A percentile compares a stretch with the other conserved stretches of the same genome.
These are phyloP conservation scores for Oscheius sp. DNA, from an alignment of 2,888 invertebrate species.

Conservation along the genomic window DNA sequence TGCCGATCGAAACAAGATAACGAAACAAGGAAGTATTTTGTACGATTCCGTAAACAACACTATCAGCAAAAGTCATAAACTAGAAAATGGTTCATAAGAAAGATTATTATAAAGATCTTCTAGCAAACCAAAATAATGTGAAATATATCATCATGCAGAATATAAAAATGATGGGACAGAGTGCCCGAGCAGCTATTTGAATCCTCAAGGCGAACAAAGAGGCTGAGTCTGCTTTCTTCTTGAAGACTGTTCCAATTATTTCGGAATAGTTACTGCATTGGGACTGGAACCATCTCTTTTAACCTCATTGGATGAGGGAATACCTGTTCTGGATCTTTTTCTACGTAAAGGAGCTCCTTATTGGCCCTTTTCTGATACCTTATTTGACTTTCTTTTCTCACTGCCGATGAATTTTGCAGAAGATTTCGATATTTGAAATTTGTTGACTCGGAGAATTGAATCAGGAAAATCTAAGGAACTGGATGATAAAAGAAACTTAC, in stretches of 20 bases:
- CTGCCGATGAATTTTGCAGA: not conserved
- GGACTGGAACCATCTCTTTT: constrained; percentile 6
- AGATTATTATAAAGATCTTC: constrained; percentile 2
- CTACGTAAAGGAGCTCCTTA: constrained; percentile 13
- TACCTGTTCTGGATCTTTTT: constrained; percentile 17
- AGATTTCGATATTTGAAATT: constrained; percentile 1
- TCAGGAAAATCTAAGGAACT: constrained; percentile 5
- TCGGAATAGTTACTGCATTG: constrained; percentile 14
- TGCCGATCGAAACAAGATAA: no score
- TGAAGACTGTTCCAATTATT: constrained; percentile 6
- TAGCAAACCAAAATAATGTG: constrained; percentile 2
- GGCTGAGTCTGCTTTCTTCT: constrained; percentile 24
- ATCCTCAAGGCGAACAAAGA: constrained; percentile 12
- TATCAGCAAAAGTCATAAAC: not conserved
- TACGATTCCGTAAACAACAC: no score
- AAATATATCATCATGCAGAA: constrained; percentile 3
- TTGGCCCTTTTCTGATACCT: constrained; percentile 19
- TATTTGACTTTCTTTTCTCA: constrained; percentile 7
- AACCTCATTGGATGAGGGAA: not conserved
- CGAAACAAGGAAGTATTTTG: no score
- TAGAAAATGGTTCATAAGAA: not conserved
- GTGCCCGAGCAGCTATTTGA: constrained; percentile 21
- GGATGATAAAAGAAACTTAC: not conserved
- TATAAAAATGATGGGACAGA: constrained; percentile 22
- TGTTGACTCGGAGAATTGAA: not conserved